Evolutionary conservation across 2,888 invertebrate species (phyloP), one percentile per base, ranked within the genome.

Genomic region (Plagodis dolabraria): DNA sequence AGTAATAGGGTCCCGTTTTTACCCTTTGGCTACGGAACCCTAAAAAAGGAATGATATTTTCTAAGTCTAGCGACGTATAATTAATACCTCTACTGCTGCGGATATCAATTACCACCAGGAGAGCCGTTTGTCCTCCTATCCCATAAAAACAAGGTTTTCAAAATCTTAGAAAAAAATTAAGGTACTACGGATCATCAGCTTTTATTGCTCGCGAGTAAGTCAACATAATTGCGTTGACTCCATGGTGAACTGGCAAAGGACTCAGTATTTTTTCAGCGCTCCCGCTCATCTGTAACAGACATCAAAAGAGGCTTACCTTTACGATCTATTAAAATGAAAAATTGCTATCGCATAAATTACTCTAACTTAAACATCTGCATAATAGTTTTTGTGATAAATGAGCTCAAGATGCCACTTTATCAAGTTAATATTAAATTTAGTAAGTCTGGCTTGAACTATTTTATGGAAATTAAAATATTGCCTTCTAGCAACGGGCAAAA

Each of bases 261-360:
- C 58, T 56, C 53, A 35, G 60, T 50, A 38, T 58, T 54, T 65
- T 60, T 56, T 35, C 47, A 47, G 42, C 22, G 58, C 58, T 60
- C 53, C 54, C 34, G 48, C 60, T 62, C 62, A 57, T 64, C 66
- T 60, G 59, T 60, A 53, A 57, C 12, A 53, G 51, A 33, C 60
- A 52, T 64, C 67, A 60, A 63, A 67, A 22, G 53, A 35, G 54
- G 58, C 62, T 64, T 62, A 63, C 58, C 55, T 62, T 59, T 59
- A 57, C 57, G 56, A 64, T 64, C 59, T 62, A 64, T 62, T 67
- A 49, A 46, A 60, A 67, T 67, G 60, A 64, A 66, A 64, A 64
- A 56, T 64, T 60, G 55, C 45, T 36, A 55, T 47, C 44, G 42
- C 44, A 33, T 53, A 57, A 60, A 53, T 51, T 59, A 8, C 53